Percentiles rank a stretch among this genome's conserved stretches.
These are phyloP conservation scores for Pollicipes pollicipes DNA, from an alignment of 1,140 invertebrate genomes.

Conservation along the genomic window DNA sequence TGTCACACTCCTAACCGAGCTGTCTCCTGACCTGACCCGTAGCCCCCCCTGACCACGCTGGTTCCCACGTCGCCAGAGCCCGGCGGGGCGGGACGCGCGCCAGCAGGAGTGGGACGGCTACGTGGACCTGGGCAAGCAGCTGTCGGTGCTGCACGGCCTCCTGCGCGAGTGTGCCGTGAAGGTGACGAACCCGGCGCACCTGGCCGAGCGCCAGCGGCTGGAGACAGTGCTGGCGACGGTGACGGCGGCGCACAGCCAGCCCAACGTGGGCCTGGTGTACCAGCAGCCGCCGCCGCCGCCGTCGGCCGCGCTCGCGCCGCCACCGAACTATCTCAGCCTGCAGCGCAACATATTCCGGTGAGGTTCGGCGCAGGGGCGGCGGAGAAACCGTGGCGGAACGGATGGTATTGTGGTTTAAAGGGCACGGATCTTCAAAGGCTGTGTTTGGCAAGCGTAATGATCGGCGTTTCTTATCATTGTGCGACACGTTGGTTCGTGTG, in stretches of 20 bases:
- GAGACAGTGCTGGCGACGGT: not conserved
- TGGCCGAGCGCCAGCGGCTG: not conserved
- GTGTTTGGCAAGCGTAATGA: no score
- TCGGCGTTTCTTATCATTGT: no score
- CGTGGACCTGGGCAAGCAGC: constrained; percentile 62
- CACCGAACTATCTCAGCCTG: constrained; percentile 22
- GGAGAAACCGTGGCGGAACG: no score
- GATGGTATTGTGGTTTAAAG: no score
- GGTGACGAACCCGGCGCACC: constrained; percentile 22
- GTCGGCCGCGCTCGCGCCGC: constrained; percentile 12
- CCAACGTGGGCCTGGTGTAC: constrained; percentile 1
- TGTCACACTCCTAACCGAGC: no score
- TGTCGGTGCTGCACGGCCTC: constrained; percentile 53
- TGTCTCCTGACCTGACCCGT: no score
- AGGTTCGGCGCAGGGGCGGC: constrained; percentile 29
- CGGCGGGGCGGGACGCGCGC: constrained; percentile 9
- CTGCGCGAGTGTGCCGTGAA: constrained; percentile 50
- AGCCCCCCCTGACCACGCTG: no score
- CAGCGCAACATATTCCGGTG: constrained; percentile 30
- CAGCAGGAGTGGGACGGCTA: constrained; percentile 38
- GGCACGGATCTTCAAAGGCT: no score
- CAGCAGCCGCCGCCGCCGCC: constrained; percentile 12
- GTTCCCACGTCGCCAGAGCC: no score
- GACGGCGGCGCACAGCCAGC: not conserved
- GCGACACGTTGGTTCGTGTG: no score